Percentiles rank a stretch among this genome's conserved stretches.
Evolutionary conservation across 35 echinoderm and acorn worm species (phyloP).

Genomic region (Ptychodera flava): DNA sequence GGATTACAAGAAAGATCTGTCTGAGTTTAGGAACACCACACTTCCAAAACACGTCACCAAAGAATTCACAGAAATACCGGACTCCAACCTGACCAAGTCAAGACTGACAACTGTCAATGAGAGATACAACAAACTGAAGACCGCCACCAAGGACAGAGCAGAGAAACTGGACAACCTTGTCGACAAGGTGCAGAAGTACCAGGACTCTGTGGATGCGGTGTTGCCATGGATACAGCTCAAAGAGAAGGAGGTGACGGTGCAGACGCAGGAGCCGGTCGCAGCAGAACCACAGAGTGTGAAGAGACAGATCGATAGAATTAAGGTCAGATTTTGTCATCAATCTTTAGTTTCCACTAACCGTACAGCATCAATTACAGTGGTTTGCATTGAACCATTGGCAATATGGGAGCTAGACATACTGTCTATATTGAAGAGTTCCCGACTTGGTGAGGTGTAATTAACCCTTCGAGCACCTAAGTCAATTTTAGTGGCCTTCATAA

Average conservation of each 20-base stretch:
- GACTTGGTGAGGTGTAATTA: too few species aligned
- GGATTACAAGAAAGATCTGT: conserved; percentile 73
- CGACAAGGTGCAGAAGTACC: conserved; percentile 62
- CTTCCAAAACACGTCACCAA: conserved; percentile 65
- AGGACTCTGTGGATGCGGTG: conserved; percentile 40
- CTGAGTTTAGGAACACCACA: conserved; percentile 57
- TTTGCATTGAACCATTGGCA: too few species aligned
- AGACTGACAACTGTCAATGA: conserved; percentile 44
- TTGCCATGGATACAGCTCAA: conserved; percentile 59
- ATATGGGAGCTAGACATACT: too few species aligned
- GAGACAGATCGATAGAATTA: conserved; percentile 70
- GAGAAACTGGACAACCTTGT: conserved; percentile 52
- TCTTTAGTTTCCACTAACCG: too few species aligned
- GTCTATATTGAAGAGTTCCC: too few species aligned
- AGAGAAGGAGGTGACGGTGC: conserved; percentile 47
- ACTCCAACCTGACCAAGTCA: conserved; percentile 44
- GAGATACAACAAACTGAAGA: conserved; percentile 58
- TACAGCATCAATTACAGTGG: too few species aligned
- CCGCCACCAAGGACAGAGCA: conserved; percentile 32
- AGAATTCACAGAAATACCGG: conserved; percentile 60
- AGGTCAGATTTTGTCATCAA: too few species aligned
- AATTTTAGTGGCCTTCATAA: too few species aligned
- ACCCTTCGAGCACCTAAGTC: too few species aligned
- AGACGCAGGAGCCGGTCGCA: conserved; percentile 44
- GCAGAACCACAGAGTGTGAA: conserved; percentile 61